phyloP scores from a whole-genome alignment of 2,888 invertebrate genomes.

The Epistrophe grossulariae region DNA sequence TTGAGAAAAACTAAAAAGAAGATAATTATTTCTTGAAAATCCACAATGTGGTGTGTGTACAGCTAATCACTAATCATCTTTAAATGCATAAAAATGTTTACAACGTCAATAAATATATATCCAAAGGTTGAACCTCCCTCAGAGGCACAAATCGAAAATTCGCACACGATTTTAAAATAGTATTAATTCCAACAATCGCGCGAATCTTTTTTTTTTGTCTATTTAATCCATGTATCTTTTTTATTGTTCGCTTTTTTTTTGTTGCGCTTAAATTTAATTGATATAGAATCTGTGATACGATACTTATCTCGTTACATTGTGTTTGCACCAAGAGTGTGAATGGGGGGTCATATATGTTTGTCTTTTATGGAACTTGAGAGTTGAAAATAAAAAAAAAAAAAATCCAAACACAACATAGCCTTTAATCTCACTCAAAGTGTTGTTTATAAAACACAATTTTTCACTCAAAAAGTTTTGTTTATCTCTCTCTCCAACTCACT shows the following conservation, averaged over 20 bases:
- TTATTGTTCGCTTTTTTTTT: not conserved
- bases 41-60: not conserved
- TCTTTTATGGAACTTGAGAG: slow-evolving; percentile 11
- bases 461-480: slow-evolving; percentile 14
- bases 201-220: slow-evolving; percentile 1
- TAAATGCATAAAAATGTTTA: not conserved
- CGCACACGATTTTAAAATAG: slow-evolving; percentile 31
- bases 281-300: slow-evolving; percentile 55
- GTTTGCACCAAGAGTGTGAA: slow-evolving; percentile 6
- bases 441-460: slow-evolving; percentile 1
- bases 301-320: slow-evolving; percentile 49
- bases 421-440: slow-evolving; percentile 37
- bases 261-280: slow-evolving; percentile 37
- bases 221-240: slow-evolving; percentile 11
- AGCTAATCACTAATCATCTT: slow-evolving; percentile 5
- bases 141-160: not conserved
- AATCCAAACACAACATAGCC: slow-evolving; percentile 13
- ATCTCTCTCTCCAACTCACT: slow-evolving; percentile 13
- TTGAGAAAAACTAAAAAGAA: not conserved
- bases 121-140: slow-evolving; percentile 2
- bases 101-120: not conserved
- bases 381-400: slow-evolving; percentile 1
- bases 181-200: slow-evolving; percentile 13
- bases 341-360: slow-evolving; percentile 3
- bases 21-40: slow-evolving; percentile 2